Percentiles rank a stretch among this genome's conserved stretches.
phyloP scores from a whole-genome alignment of 2,888 invertebrate genomes.

The Lumbricus terrestris region DNA sequence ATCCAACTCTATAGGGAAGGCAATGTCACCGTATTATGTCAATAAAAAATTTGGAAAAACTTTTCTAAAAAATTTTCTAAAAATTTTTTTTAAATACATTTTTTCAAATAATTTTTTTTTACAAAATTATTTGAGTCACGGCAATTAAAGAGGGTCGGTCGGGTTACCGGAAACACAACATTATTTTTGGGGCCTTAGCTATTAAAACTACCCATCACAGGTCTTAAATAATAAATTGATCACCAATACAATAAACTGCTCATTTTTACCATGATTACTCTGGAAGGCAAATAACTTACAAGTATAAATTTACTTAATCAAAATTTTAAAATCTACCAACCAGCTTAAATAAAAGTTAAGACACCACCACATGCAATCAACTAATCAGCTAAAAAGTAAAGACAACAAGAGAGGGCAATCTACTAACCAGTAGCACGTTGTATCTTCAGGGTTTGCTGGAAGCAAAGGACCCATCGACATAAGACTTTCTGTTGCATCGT shows the following conservation, averaged over 20 bases:
- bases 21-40: too few species aligned
- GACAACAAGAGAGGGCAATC: neutral
- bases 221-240: neutral
- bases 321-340: neutral
- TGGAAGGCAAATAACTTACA: neutral
- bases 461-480: conserved; percentile 22
- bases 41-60: too few species aligned
- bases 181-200: too few species aligned
- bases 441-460: conserved; percentile 37
- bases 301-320: neutral
- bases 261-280: neutral
- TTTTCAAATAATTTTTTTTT: too few species aligned
- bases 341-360: too few species aligned
- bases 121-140: too few species aligned
- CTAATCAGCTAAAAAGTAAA: neutral
- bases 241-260: neutral
- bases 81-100: too few species aligned
- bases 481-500: conserved; percentile 10
- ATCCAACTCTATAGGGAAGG: too few species aligned
- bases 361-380: too few species aligned
- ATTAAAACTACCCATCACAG: neutral
- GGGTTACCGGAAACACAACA: too few species aligned
- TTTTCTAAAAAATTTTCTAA: too few species aligned
- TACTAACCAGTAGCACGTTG: conserved; percentile 37
- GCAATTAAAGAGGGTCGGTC: too few species aligned